Evolutionary conservation across 2,797 vertebrate species (phyloP).

Genomic region (Centroberyx gerrardi): DNA sequence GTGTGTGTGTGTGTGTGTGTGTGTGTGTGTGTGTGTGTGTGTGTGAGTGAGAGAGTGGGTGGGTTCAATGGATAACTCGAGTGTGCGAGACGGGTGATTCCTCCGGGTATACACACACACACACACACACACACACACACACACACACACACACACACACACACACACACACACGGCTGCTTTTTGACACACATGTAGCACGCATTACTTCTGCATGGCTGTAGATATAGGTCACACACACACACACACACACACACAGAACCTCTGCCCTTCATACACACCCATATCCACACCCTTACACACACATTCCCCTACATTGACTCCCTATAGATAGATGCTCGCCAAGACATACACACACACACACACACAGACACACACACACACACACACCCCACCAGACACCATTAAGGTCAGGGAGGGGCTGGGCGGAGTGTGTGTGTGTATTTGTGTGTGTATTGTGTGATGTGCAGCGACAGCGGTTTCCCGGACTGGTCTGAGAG

Average conservation of each 20-base stretch:
- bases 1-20: too few species aligned
- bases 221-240: slow-evolving; percentile 78
- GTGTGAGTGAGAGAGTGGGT: background rate
- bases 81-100: background rate
- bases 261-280: slow-evolving; percentile 5
- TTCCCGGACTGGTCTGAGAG: background rate
- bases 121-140: background rate
- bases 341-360: slow-evolving; percentile 14
- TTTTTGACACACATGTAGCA: slow-evolving; percentile 37
- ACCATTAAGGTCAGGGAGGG: background rate
- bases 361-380: slow-evolving; percentile 20
- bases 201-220: slow-evolving; percentile 78
- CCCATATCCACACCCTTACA: slow-evolving; percentile 6
- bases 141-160: slow-evolving; percentile 11
- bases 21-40: background rate
- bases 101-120: background rate
- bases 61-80: background rate
- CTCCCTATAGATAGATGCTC: background rate
- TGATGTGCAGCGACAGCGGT: slow-evolving; percentile 16
- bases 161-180: slow-evolving; percentile 13
- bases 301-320: slow-evolving; percentile 34
- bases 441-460: slow-evolving; percentile 1
- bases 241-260: slow-evolving; percentile 14
- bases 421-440: background rate
- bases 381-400: slow-evolving; percentile 30